Conservation (phyloP, 2,113 vertebrate genomes). For the Alouatta palliata region DNA sequence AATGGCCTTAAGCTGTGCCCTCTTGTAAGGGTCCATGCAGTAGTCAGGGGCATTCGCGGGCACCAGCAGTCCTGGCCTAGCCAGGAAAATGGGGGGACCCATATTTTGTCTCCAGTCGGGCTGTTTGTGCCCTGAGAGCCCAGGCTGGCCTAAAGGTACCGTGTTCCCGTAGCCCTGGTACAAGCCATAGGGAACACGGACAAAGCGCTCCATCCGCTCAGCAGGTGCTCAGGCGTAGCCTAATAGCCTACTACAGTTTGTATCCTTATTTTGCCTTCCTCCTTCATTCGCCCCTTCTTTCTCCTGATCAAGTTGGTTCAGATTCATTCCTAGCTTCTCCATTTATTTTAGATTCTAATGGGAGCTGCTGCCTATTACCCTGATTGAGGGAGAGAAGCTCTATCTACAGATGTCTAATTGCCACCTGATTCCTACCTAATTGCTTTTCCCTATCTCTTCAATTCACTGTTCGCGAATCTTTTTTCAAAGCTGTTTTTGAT, state of each 20-base stretch:
- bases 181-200: constrained; percentile 79
- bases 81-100: constrained; percentile 64
- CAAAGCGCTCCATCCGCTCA: constrained; percentile 86
- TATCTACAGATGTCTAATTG: not conserved
- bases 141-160: not conserved
- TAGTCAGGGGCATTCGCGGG: constrained; percentile 83
- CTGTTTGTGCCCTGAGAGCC: constrained; percentile 62
- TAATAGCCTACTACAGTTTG: not conserved
- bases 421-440: constrained; percentile 17
- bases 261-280: not conserved
- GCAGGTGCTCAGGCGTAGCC: fast-evolving
- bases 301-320: not conserved
- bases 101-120: constrained; percentile 57
- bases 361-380: constrained; percentile 48
- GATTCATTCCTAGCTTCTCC: not conserved
- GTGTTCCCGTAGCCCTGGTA: constrained; percentile 74
- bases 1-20: constrained; percentile 86
- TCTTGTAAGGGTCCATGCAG: constrained; percentile 86
- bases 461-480: not conserved
- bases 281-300: not conserved
- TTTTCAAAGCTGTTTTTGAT: constrained; percentile 63
- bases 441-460: constrained; percentile 27
- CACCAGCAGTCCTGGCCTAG: constrained; percentile 70
- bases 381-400: constrained; percentile 48
- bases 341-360: constrained; percentile 70